These are phyloP conservation scores for Hepsetus odoe DNA, from an alignment of 2,113 vertebrate genomes.

Conservation along the genomic window DNA sequence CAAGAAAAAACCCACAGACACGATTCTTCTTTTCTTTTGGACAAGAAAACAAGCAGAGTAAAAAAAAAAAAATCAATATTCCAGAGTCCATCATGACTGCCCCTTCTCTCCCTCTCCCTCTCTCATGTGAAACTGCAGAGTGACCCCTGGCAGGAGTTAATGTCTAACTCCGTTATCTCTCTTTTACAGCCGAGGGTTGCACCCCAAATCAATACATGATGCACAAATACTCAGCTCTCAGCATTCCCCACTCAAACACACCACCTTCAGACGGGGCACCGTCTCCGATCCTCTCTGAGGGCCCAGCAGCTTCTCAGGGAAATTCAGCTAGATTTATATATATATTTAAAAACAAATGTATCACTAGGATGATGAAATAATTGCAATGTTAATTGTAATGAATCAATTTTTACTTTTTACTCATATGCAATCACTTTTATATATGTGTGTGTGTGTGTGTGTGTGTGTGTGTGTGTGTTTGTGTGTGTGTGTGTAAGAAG, in stretches of 20 bases:
- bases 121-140: slow-evolving; percentile 71
- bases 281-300: too few relatives aligned
- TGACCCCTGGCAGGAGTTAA: slow-evolving; percentile 74
- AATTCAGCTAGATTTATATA: too few relatives aligned
- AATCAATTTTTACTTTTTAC: too few relatives aligned
- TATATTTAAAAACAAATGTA: too few relatives aligned
- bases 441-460: too few relatives aligned
- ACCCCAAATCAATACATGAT: slow-evolving; percentile 77
- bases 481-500: too few relatives aligned
- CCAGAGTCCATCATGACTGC: slow-evolving; percentile 71
- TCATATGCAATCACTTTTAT: too few relatives aligned
- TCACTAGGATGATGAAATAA: too few relatives aligned
- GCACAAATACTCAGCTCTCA: slow-evolving; percentile 74
- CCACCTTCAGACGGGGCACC: not conserved
- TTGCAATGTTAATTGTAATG: too few relatives aligned
- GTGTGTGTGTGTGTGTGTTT: too few relatives aligned
- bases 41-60: slow-evolving; percentile 31
- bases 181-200: slow-evolving; percentile 74
- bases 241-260: slow-evolving; percentile 60
- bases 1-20: slow-evolving; percentile 52
- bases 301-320: not conserved
- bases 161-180: slow-evolving; percentile 78
- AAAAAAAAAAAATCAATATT: slow-evolving; percentile 70
- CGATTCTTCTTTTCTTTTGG: slow-evolving; percentile 58
- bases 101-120: slow-evolving; percentile 57